Conservation (phyloP, 2,888 invertebrate genomes). For the Bhutanitis thaidina region DNA sequence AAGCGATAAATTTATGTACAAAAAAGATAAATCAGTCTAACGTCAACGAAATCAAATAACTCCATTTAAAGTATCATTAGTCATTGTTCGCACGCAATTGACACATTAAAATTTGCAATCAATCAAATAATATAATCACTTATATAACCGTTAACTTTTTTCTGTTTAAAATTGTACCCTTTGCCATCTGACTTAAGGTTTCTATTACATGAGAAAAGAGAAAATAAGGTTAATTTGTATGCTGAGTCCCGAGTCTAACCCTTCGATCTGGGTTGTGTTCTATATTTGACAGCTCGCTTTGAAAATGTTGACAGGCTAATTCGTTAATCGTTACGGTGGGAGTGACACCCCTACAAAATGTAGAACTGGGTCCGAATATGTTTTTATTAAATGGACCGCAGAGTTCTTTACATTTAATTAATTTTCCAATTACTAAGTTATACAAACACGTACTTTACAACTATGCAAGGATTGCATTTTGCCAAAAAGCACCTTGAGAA, state of each 20-base stretch:
- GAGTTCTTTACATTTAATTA: too few species aligned
- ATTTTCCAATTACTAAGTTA: too few species aligned
- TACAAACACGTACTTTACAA: too few species aligned
- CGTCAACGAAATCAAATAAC: slow-evolving; percentile 20
- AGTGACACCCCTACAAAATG: slow-evolving; percentile 26
- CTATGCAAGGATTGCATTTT: too few species aligned
- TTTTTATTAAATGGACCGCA: neutral
- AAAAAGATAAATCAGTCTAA: neutral
- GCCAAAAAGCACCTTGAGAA: too few species aligned
- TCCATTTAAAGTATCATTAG: slow-evolving; percentile 24
- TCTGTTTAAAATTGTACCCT: slow-evolving; percentile 25
- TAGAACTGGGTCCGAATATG: neutral
- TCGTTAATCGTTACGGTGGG: slow-evolving; percentile 49
- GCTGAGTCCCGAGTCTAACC: slow-evolving; percentile 29
- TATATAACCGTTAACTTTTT: slow-evolving; percentile 14
- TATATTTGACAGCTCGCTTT: slow-evolving; percentile 66
- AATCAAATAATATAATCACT: slow-evolving; percentile 47
- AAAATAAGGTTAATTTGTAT: slow-evolving; percentile 20
- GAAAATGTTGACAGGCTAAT: slow-evolving; percentile 66
- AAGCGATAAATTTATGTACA: too few species aligned
- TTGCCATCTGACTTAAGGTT: slow-evolving; percentile 19
- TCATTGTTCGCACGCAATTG: slow-evolving; percentile 45
- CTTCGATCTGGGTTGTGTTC: slow-evolving; percentile 49
- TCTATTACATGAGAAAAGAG: slow-evolving; percentile 16
- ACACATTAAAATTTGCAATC: slow-evolving; percentile 53